Evolutionary conservation across 2,113 vertebrate genomes (phyloP).

Genomic region (Passer montanus): DNA sequence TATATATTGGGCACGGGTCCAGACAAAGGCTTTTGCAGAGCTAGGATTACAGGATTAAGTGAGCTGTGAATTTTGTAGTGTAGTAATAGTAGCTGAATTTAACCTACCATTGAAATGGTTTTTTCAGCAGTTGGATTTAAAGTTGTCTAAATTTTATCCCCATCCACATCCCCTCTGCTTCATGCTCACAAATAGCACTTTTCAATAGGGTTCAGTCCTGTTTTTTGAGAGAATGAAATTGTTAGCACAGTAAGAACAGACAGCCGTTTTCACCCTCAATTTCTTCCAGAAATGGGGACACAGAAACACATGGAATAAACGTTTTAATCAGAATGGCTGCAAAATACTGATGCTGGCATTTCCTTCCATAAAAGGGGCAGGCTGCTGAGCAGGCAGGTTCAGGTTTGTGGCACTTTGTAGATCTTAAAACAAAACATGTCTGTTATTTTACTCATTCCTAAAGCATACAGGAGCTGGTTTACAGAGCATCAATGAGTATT

Average conservation of each 20-base stretch:
- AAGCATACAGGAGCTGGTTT: not conserved
- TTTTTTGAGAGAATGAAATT: not conserved
- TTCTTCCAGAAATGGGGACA: not conserved
- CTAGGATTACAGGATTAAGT: not conserved
- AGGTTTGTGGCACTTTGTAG: not conserved
- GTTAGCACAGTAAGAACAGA: rapidly evolving
- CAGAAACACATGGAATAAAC: not conserved
- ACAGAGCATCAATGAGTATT: not conserved
- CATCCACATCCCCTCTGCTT: not conserved
- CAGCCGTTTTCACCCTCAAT: not conserved
- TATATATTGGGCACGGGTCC: not conserved
- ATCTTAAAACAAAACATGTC: not conserved
- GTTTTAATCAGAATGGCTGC: not conserved
- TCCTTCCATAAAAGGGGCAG: not conserved
- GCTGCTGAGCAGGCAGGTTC: not conserved
- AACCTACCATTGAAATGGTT: not conserved
- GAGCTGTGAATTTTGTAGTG: not conserved
- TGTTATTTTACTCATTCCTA: not conserved
- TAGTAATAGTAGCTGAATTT: not conserved
- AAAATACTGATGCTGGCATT: not conserved
- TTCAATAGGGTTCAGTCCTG: not conserved
- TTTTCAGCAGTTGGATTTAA: not conserved
- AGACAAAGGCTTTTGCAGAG: not conserved
- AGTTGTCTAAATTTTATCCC: not conserved
- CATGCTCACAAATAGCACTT: not conserved